Evolutionary conservation across 2,888 invertebrate genomes (phyloP), one percentile per base, ranked within the genome.

Genomic region (Cyclophora punctaria): DNA sequence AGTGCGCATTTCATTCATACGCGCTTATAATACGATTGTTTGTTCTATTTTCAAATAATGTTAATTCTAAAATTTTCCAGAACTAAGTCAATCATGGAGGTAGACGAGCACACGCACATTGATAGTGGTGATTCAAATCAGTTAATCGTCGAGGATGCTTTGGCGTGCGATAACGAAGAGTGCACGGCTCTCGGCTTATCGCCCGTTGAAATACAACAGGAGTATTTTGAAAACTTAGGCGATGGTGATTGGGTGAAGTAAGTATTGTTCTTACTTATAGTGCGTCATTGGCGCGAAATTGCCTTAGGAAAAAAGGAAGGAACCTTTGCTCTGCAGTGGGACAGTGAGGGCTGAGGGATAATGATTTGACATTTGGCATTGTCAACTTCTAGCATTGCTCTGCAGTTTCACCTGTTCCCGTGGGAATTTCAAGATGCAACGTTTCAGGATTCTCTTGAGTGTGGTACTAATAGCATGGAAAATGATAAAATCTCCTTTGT

Each of bases 231-330:
- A 69, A 86, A 88, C 64, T 71, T 91, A 45, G 87, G 89, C 2
- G 89, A 91, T 55, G 83, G 90, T 60, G 91, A 91, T 70, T 89
- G 88, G 88, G 78, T 86, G 3, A 83, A 80, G 89, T 89, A 65
- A 76, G 85, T 80, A n/a, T n/a, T n/a, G 79, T 76, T 47, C 3
- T 40, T 7, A 20, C 20, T 20, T 20, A 20, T 20, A 20, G 41
- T 41, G 5, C 3, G 41, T 41, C 7, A 41, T 41, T 7, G 7
- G 6, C 5, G 41, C 41, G 3, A 41, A 41, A 7, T 3, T 7
- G 5, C 41, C 41, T 41, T 3, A 41, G 3, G 2, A 41, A 7
- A 41, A 3, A 41, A 41, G 20, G 20, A 20, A 20, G 20, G 20
- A 20, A 20, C 20, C 20, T 20, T 20, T 20, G 20, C 20, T 20